A percentile compares a stretch with the other conserved stretches of the same genome.
Evolutionary conservation across 2,888 invertebrate genomes (phyloP).

Genomic region (Acronicta alni): DNA sequence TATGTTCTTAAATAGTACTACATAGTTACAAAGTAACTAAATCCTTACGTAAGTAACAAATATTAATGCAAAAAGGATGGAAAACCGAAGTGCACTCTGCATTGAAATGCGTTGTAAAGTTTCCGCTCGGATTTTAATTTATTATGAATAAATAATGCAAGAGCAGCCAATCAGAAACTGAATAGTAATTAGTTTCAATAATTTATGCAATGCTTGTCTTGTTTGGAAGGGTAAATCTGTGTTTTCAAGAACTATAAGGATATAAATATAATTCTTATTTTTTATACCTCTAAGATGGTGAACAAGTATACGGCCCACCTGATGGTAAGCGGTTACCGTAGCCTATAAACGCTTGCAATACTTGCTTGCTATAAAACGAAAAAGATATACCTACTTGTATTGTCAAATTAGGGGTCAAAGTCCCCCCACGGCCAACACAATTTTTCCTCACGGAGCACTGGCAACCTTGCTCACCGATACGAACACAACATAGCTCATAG

Average conservation of each 20-base stretch:
- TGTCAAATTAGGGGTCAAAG: too few relatives aligned
- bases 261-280: too few relatives aligned
- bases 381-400: too few relatives aligned
- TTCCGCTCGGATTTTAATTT: conserved; percentile 19
- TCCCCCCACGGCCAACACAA: too few relatives aligned
- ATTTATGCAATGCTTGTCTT: conserved; percentile 19
- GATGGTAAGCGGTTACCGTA: too few relatives aligned
- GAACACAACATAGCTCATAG: too few relatives aligned
- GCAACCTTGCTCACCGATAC: too few relatives aligned
- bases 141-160: conserved; percentile 42
- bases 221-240: conserved; percentile 6
- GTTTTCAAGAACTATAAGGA: background rate
- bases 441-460: too few relatives aligned
- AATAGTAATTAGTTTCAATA: conserved; percentile 30
- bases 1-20: conserved; percentile 11
- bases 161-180: conserved; percentile 39
- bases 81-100: conserved; percentile 10
- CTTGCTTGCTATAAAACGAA: too few relatives aligned
- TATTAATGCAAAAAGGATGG: conserved; percentile 1
- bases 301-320: too few relatives aligned
- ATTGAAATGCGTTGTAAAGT: conserved; percentile 20
- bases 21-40: background rate
- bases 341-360: too few relatives aligned
- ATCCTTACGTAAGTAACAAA: background rate
- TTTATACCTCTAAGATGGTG: too few relatives aligned